phyloP scores from a whole-genome alignment of 1,140 invertebrate species.

The Lysiphlebus fabarum region DNA sequence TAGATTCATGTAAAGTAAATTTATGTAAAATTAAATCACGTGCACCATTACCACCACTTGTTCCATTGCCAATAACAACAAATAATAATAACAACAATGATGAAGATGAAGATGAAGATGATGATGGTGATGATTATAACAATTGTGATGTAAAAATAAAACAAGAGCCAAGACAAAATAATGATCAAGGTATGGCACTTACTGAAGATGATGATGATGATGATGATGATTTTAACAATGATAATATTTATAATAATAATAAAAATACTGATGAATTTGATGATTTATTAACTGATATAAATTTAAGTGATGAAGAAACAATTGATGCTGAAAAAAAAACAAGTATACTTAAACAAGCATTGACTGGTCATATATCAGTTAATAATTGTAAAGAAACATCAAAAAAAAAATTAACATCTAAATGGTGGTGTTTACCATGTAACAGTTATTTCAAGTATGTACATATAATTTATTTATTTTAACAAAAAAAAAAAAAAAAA shows the following conservation, averaged over 20 bases:
- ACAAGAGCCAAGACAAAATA: conserved; percentile 31
- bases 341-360: conserved; percentile 43
- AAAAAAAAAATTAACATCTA: conserved; percentile 33
- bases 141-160: conserved; percentile 46
- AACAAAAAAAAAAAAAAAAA: no score
- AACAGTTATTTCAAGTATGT: conserved; percentile 43
- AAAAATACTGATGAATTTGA: conserved; percentile 15
- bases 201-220: conserved; percentile 9
- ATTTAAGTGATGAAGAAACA: conserved; percentile 20
- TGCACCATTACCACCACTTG: conserved; percentile 41
- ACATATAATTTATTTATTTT: conserved; percentile 16
- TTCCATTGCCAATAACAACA: conserved; percentile 38
- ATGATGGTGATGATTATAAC: conserved; percentile 23
- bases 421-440: conserved; percentile 45
- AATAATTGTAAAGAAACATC: conserved; percentile 37
- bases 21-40: conserved; percentile 41
- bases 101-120: not conserved
- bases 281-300: conserved; percentile 2
- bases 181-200: conserved; percentile 5
- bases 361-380: conserved; percentile 40
- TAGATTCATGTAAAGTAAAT: conserved; percentile 44
- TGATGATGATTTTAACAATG: conserved; percentile 11
- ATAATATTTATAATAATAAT: conserved; percentile 15
- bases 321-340: conserved; percentile 30
- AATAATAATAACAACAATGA: not conserved